A percentile compares a stretch with the other conserved stretches of the same genome.
Conservation (phyloP, 2,888 invertebrate genomes). For the Noctua comes region DNA sequence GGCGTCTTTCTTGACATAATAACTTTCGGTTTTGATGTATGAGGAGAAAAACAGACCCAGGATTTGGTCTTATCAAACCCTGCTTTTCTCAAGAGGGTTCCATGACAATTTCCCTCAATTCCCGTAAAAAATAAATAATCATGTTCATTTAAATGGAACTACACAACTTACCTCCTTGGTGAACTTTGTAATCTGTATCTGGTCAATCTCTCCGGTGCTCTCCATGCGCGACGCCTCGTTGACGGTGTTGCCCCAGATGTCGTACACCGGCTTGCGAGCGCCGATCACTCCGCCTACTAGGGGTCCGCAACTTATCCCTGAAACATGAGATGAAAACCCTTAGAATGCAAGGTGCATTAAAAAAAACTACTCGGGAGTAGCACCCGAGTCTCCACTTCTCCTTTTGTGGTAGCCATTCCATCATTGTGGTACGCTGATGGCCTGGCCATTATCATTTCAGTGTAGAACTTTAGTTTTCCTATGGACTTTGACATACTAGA, state of each 20-base stretch:
- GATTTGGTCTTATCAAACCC: background rate
- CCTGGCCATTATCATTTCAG: background rate
- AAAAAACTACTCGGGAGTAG: background rate
- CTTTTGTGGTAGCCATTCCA: background rate
- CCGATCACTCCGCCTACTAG: conserved; percentile 99
- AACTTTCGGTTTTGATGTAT: background rate
- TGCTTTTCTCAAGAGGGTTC: background rate
- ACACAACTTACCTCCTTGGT: conserved; percentile 91
- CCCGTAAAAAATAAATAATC: no score
- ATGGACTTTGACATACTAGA: background rate
- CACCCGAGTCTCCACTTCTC: no score
- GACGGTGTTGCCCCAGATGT: conserved; percentile 99
- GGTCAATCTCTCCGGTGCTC: conserved; percentile 96
- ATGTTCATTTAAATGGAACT: no score
- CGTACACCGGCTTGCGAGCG: conserved; percentile 98
- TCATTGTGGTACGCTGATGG: background rate
- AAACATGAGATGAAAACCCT: background rate
- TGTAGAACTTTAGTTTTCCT: background rate
- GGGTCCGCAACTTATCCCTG: conserved; percentile 97
- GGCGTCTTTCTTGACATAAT: no score
- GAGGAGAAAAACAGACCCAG: background rate
- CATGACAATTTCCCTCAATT: no score
- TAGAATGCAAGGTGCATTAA: background rate
- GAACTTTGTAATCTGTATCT: conserved; percentile 96
- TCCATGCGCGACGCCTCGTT: conserved; percentile 99